These are phyloP conservation scores for Lanistes nyassanus DNA, from an alignment of 1,140 invertebrate genomes.

Conservation along the genomic window DNA sequence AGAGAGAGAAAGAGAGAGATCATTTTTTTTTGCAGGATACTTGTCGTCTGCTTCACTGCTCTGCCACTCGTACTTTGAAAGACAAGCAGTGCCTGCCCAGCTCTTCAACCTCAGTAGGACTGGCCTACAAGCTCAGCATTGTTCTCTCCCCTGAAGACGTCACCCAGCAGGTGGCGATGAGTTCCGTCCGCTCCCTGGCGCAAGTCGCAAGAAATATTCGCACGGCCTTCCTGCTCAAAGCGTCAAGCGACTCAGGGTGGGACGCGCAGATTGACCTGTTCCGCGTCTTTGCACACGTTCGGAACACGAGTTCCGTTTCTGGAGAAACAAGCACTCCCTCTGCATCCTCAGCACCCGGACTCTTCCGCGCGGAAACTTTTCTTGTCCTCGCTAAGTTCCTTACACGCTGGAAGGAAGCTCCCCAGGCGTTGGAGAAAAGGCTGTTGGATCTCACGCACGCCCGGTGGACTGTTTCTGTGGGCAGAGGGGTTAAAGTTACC, in stretches of 20 bases:
- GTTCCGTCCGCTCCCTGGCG: not conserved
- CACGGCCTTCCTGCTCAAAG: slow-evolving; percentile 23
- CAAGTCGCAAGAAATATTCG: slow-evolving; percentile 17
- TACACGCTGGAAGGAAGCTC: slow-evolving; percentile 8
- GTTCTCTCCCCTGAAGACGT: not conserved
- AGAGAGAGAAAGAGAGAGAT: no score
- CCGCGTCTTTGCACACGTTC: slow-evolving; percentile 1
- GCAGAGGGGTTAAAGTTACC: not conserved
- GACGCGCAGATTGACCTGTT: slow-evolving; percentile 8
- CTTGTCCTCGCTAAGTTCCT: slow-evolving; percentile 11
- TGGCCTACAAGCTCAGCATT: slow-evolving; percentile 1
- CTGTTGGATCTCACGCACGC: not conserved
- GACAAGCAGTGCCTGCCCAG: not conserved
- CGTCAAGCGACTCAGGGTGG: slow-evolving; percentile 11
- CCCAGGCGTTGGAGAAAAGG: not conserved
- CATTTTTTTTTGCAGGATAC: not conserved
- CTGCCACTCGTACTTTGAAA: not conserved
- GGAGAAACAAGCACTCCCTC: no score
- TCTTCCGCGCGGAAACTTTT: not conserved
- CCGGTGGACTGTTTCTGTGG: not conserved
- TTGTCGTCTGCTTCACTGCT: slow-evolving; percentile 14
- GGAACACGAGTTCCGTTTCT: no score
- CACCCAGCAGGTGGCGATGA: not conserved
- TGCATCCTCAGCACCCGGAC: no score
- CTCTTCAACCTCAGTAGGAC: slow-evolving; percentile 9